Base-by-base conservation (phyloP, 92 coral and sea anemone genomes). In the Palythoa grandiflora region DNA sequence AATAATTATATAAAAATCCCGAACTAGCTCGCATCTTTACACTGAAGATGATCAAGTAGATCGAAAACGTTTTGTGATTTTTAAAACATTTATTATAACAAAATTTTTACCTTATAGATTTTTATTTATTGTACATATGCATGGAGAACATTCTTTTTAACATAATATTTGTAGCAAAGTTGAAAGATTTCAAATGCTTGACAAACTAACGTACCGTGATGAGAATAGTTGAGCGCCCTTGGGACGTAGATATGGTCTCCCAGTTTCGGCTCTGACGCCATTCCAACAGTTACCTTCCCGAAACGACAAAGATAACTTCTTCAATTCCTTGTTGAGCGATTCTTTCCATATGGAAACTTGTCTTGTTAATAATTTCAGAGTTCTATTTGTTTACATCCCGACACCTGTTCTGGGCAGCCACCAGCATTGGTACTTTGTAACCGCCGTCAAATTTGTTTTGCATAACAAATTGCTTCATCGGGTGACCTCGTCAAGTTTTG, bases 231-330 rank as follows among this genome's bases (percentile, higher is more conserved):
- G 77, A 92, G 78, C 21, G 95, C 94, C 71, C 96, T 89, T 74
- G 86, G 91, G 36, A 92, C 96, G 70, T 77, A 96, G 14, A 96
- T 93, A 71, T 96, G 99, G 74, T 95, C 98, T 3, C 96, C 99
- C 0, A 89, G 71, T 44, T 9, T 35, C 4, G 93, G 17, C 10
- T 38, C 20, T 14, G 84, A 6, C 37, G 61, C 84, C 77, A 77
- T 84, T 47, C 28, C 28, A 28, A 83, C 88, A 52, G 71, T 47
- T 44, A 85, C 68, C 80, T 38, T 72, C 57, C 75, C 21, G 54
- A 85, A 53, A 47, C 68, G 44, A 68, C 35, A 73, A 54, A 75
- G 9, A n/a, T 57, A 19, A 50, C 51, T 17, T 73, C 37, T 47
- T 61, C 65, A 54, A 39, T 71, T 44, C 48, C 44, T 63, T 54